phyloP scores from a whole-genome alignment of 2,888 invertebrate species.

The Drosophila melanosoma region DNA sequence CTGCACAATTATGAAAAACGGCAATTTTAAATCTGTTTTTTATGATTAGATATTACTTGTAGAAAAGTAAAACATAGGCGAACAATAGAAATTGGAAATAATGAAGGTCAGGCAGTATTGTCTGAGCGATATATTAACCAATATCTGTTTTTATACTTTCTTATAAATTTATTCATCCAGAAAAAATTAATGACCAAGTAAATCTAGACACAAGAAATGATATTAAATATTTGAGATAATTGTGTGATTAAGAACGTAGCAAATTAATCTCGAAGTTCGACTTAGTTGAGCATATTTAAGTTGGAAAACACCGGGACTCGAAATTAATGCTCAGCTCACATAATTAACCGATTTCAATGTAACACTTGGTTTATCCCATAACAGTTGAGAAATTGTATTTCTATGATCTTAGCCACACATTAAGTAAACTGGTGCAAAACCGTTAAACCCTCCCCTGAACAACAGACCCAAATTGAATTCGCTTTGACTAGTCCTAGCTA shows the following conservation, averaged over 20 bases:
- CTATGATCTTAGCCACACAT: constrained; percentile 16
- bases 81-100: background rate
- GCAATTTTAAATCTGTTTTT: constrained; percentile 12
- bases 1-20: constrained; percentile 25
- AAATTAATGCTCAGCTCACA: constrained; percentile 43
- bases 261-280: constrained; percentile 26
- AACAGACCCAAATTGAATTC: constrained; percentile 48
- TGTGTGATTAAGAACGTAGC: background rate
- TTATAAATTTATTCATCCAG: background rate
- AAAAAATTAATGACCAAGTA: background rate
- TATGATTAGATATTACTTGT: constrained; percentile 12
- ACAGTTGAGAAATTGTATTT: constrained; percentile 24
- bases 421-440: constrained; percentile 10
- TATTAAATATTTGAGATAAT: background rate
- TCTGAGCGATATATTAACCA: background rate
- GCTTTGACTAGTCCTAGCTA: constrained; percentile 49
- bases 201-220: background rate
- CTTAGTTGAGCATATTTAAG: constrained; percentile 43
- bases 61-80: background rate
- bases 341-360: constrained; percentile 43
- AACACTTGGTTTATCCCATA: constrained; percentile 27
- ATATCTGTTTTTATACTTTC: background rate
- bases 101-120: background rate
- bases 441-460: constrained; percentile 31
- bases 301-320: constrained; percentile 15